Evolutionary conservation across 2,113 vertebrate species (phyloP), one percentile per base, ranked within the genome.

Genomic region (Zosterops pallidus): DNA sequence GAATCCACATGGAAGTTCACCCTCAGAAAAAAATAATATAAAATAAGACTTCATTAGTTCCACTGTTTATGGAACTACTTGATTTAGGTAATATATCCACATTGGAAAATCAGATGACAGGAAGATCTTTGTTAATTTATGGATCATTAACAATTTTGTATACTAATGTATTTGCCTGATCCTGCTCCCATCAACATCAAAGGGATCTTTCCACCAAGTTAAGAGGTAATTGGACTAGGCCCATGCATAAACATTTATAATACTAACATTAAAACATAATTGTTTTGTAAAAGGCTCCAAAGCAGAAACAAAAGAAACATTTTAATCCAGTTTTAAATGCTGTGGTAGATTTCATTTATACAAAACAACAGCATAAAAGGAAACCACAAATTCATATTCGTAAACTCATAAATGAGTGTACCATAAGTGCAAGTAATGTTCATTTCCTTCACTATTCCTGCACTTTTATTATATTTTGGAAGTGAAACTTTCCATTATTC

Each of bases 401-500:
- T 91, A 95, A 78, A 91, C 23, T 29, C 52, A 89, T 78, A 96
- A 95, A 96, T 95, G 94, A 97, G 56, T 87, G 89, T 92, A 95
- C 91, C 89, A 87, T 95, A 95, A 97, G 63, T 95, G 78, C 77
- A 92, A 93, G 70, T 93, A 95, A 92, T 82, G 84, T 91, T 95
- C 94, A 85, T 67, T 94, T 94, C 91, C 92, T 96, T 94, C 64
- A 55, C 74, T 94, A 78, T 77, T 96, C 59, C 85, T 91, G 86
- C 70, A 95, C 79, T 41, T 94, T 95, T 83, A 95, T 95, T 95
- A 72, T 92, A 88, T 97, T 97, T 97, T 96, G 90, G 92, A 97
- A 97, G 95, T 84, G 46, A 92, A 97, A 94, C 28, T 97, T 97
- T 97, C 96, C 94, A 96, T 97, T 97, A 95, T 90, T 96, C 94